A percentile compares a stretch with the other conserved stretches of the same genome.
These are phyloP conservation scores for Oreochromis mossambicus DNA, from an alignment of 2,797 vertebrate species.

Conservation along the genomic window DNA sequence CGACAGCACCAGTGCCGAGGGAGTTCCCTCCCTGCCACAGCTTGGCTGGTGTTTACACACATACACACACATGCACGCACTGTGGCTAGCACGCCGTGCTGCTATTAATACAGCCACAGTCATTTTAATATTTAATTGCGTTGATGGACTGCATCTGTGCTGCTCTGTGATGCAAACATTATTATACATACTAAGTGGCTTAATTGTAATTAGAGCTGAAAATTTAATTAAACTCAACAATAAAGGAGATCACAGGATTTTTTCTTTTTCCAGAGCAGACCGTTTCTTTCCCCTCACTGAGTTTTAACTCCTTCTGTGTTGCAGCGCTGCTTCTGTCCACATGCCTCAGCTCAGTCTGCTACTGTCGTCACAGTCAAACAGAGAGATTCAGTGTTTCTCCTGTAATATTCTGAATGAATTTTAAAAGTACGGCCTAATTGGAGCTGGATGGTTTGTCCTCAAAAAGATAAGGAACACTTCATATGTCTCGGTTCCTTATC, in stretches of 20 bases:
- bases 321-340: conserved; percentile 7
- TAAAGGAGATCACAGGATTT: conserved; percentile 56
- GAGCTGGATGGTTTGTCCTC: not conserved
- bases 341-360: not conserved
- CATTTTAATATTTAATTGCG: conserved; percentile 78
- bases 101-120: conserved; percentile 74
- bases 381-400: not conserved
- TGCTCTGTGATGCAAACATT: conserved; percentile 79
- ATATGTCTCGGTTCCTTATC: not conserved
- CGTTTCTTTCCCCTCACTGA: conserved; percentile 26
- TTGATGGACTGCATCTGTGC: conserved; percentile 79
- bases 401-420: not conserved
- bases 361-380: not conserved
- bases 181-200: conserved; percentile 78
- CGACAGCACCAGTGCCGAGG: conserved; percentile 42
- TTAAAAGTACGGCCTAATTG: not conserved
- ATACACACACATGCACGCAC: conserved; percentile 20
- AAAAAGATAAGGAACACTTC: not conserved
- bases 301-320: conserved; percentile 55
- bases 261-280: conserved; percentile 37
- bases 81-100: conserved; percentile 39
- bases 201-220: conserved; percentile 79
- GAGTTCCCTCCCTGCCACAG: conserved; percentile 50
- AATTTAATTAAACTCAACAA: conserved; percentile 76
- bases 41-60: conserved; percentile 25